Evolutionary conservation across 2,113 vertebrate genomes (phyloP).

Genomic region (Ramphastos sulfuratus): DNA sequence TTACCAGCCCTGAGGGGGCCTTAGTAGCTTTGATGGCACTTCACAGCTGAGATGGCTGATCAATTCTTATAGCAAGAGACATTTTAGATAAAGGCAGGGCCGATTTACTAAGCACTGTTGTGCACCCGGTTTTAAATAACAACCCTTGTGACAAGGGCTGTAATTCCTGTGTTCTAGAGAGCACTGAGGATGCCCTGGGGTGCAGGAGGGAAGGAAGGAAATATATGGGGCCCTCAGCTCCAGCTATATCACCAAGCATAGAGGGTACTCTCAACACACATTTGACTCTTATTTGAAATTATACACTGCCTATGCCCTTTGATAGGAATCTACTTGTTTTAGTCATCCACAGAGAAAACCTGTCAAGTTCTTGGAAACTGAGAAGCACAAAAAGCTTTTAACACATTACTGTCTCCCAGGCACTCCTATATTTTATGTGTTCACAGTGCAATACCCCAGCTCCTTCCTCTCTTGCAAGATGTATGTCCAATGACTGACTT

Average conservation of each 20-base stretch:
- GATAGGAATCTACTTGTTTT: not conserved
- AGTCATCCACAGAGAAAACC: not conserved
- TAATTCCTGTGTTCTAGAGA: not conserved
- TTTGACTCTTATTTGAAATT: not conserved
- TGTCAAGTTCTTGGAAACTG: not conserved
- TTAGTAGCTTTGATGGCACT: not conserved
- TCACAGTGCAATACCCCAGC: not conserved
- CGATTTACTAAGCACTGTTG: not conserved
- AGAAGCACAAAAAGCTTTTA: not conserved
- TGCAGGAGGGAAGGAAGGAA: not conserved
- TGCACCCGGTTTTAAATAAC: not conserved
- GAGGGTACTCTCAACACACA: not conserved
- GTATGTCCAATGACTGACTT: fast-evolving
- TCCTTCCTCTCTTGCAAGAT: not conserved
- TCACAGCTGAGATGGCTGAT: not conserved
- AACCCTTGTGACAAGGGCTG: not conserved
- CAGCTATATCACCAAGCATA: fast-evolving
- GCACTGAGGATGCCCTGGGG: not conserved
- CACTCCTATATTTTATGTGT: not conserved
- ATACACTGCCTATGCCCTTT: not conserved
- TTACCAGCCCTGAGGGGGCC: not conserved
- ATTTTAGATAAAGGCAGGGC: not conserved
- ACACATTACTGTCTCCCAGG: not conserved
- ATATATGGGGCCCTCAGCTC: not conserved
- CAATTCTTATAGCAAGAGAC: not conserved